Conservation (phyloP, 2,888 invertebrate species). For the Sicus ferrugineus region DNA sequence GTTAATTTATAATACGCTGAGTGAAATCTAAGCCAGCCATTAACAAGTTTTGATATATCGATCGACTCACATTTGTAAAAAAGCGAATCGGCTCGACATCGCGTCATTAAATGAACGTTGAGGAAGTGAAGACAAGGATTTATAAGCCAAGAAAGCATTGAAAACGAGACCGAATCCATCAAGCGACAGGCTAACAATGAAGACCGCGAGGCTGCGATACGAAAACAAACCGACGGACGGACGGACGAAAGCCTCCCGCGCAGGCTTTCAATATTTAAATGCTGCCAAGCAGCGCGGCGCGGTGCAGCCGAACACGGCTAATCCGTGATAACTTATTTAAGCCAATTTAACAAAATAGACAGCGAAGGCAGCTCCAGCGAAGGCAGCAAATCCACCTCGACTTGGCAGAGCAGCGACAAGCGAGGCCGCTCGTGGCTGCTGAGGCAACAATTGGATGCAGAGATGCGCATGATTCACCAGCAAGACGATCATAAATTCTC, state of each 20-base stretch:
- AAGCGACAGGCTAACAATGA: too few species aligned
- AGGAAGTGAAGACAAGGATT: too few species aligned
- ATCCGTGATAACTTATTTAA: conserved; percentile 43
- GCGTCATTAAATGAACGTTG: too few species aligned
- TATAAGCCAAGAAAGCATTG: too few species aligned
- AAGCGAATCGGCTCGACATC: too few species aligned
- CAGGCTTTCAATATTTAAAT: conserved; percentile 1
- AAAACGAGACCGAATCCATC: too few species aligned
- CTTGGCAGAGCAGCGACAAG: conserved; percentile 24
- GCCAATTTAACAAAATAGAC: conserved; percentile 31
- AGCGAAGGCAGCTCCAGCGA: conserved; percentile 6
- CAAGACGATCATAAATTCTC: conserved; percentile 52
- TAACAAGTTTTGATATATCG: too few species aligned
- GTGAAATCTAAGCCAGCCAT: too few species aligned
- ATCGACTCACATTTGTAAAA: too few species aligned
- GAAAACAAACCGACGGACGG: too few species aligned
- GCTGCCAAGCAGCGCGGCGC: background rate
- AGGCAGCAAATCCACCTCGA: background rate
- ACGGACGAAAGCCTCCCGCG: background rate
- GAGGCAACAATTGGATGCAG: conserved; percentile 16
- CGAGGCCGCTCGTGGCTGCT: background rate
- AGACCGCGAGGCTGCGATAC: too few species aligned
- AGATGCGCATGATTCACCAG: conserved; percentile 38
- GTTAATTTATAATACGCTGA: too few species aligned
- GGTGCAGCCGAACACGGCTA: conserved; percentile 20